phyloP scores from a whole-genome alignment of 2,888 invertebrate genomes.

The Bellardia pandia region DNA sequence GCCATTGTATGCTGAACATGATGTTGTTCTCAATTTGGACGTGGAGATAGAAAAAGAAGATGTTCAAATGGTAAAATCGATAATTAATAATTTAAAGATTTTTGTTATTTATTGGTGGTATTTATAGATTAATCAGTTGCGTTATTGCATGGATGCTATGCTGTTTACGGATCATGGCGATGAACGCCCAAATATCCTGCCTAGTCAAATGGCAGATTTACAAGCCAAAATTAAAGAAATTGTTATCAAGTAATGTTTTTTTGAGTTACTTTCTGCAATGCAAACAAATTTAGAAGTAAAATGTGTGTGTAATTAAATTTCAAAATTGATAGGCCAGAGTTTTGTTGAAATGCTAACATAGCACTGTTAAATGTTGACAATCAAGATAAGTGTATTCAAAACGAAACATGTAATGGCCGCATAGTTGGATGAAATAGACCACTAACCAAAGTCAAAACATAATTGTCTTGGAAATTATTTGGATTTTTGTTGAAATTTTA shows the following conservation, averaged over 20 bases:
- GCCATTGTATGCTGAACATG: slow-evolving; percentile 92
- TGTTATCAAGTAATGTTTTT: slow-evolving; percentile 84
- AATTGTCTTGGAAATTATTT: too few species aligned
- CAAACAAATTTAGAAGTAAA: too few species aligned
- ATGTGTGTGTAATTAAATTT: too few species aligned
- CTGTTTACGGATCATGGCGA: slow-evolving; percentile 85
- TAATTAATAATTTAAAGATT: slow-evolving; percentile 40
- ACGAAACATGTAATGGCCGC: too few species aligned
- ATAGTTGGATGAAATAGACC: too few species aligned
- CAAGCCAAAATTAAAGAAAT: slow-evolving; percentile 85
- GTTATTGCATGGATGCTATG: slow-evolving; percentile 89
- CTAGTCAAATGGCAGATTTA: slow-evolving; percentile 82
- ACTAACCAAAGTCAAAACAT: too few species aligned
- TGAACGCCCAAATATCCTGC: slow-evolving; percentile 79
- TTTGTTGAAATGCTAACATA: too few species aligned
- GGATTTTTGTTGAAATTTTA: too few species aligned
- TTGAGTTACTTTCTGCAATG: not conserved
- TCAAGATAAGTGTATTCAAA: too few species aligned
- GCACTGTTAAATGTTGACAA: too few species aligned
- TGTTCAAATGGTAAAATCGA: slow-evolving; percentile 86
- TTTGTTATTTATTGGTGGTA: not conserved
- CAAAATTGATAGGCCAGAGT: too few species aligned
- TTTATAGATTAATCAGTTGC: slow-evolving; percentile 89
- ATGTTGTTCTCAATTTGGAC: slow-evolving; percentile 92
- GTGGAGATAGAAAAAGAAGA: slow-evolving; percentile 88